Base-by-base conservation (phyloP, 2,888 invertebrate genomes). In the Monochamus alternatus region DNA sequence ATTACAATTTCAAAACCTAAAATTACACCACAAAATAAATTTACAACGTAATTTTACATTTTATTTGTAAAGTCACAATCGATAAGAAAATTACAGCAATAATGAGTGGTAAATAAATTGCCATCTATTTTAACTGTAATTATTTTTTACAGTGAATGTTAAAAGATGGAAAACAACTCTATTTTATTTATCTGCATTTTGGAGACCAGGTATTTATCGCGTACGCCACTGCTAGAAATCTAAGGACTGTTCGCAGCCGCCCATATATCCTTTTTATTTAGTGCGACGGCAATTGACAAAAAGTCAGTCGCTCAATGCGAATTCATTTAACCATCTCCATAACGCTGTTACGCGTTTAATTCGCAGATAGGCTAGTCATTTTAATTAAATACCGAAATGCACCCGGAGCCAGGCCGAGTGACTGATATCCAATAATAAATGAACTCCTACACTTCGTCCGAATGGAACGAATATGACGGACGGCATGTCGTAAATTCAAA, bases 381-480 rank as follows among this genome's bases (percentile, higher is more conserved):
- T 64, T 64, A 64, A 64, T 64, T 64, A 64, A 64, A 47, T 8
- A 47, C 47, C 31, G 47, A 44, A 44, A 64, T 64, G 64, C 64
- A 64, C 64, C 47, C 12, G 9, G 12, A 47, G 47, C 30, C 30
- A 47, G 47, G 64, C 31, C 47, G 31, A 22, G 31, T 47, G 30
- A 47, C 47, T 44, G 47, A 64, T 47, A 44, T 22, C 22, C 47
- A 64, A n/a, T 47, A 55, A n/a, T 12, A n/a, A 22, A 9, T 22
- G 47, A 44, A 64, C 64, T 64, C 64, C 64, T 31, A 51, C 64
- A 47, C 12, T 3, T 47, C 3, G 47, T 55, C 14, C 44, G 22
- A 64, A 14, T 47, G 10, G 47, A 64, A 31, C 3, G 64, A 55
- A 64, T 64, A 64, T 64, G 30, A 51, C 64, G 44, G 44, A 30